Base-by-base conservation (phyloP, 1,140 invertebrate genomes). In the Pseudomyrmex cubaensis region DNA sequence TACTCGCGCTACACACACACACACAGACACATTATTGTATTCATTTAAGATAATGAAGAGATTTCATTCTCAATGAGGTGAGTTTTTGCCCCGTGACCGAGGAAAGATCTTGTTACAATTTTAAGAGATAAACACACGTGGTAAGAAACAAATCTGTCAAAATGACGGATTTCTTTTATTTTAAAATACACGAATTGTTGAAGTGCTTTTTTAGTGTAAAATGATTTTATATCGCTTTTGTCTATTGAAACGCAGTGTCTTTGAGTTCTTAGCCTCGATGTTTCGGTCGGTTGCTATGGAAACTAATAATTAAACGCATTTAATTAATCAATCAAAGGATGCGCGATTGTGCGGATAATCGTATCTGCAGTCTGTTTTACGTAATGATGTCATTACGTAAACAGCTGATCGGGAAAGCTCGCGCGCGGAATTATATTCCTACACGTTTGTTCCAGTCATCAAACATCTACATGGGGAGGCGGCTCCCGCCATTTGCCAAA, bases 371-470 rank as follows among this genome's bases (percentile, higher is more conserved):
- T 80, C 76, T 44, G 61, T 80, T 80, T 80, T 80, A 78, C 64
- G 64, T 78, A 78, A 78, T 78, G 52, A 78, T 70, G 44, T 44
- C 44, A 80, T 72, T 80, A 72, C 76, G 56, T 80, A 80, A 80
- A 72, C 76, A 70, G 20, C 20, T 17, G 66, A 80, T 59, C 54
- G 54, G 54, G 15, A 80, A 80, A 80, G 76, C 76, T 80, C 66
- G 76, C 76, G 59, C 66, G 54, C 54, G 17, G 66, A 66, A 80
- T 80, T 80, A 80, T 35, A 35, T 35, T 35, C 54, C 20, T 80
- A 20, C 54, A 25, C 12, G 35, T 35, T 35, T 25, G 61, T 76
- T 52, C 20, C 44, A 15, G 22, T n/a, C 52, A 54, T 80, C 76
- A 80, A 72, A 72, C 70, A 80, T 50, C 12, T 66, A 77, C 44